phyloP scores from a whole-genome alignment of 2,797 vertebrate genomes.

The Spea hammondii region DNA sequence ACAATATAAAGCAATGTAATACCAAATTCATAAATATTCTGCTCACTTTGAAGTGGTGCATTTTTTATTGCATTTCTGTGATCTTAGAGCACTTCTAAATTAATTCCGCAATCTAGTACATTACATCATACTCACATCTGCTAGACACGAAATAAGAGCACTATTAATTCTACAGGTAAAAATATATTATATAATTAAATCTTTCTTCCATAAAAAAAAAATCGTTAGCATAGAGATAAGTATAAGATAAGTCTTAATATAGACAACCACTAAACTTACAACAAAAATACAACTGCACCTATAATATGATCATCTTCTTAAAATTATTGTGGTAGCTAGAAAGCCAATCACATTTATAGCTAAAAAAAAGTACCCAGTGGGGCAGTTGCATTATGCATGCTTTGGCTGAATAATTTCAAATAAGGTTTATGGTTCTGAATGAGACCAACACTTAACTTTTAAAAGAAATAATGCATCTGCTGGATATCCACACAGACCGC shows the following conservation, averaged over 20 bases:
- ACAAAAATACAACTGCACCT: conserved; percentile 35
- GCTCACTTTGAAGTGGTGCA: too few species aligned
- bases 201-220: conserved; percentile 23
- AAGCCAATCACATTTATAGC: conserved; percentile 28
- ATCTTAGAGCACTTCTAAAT: not conserved
- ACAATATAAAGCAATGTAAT: too few species aligned
- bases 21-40: too few species aligned
- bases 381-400: conserved; percentile 7
- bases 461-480: conserved; percentile 33
- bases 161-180: conserved; percentile 23
- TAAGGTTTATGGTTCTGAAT: not conserved
- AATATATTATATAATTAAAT: conserved; percentile 29
- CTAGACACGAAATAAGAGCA: conserved; percentile 11
- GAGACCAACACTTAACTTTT: conserved; percentile 9
- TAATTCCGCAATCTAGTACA: not conserved
- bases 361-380: conserved; percentile 19
- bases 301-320: conserved; percentile 21
- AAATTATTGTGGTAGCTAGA: conserved; percentile 26
- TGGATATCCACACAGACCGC: conserved; percentile 21
- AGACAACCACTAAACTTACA: conserved; percentile 32
- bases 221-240: conserved; percentile 24
- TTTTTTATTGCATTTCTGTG: too few species aligned
- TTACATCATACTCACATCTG: conserved; percentile 1
- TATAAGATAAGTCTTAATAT: conserved; percentile 33
- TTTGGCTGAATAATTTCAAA: conserved; percentile 37